Evolutionary conservation across 2,888 invertebrate genomes (phyloP), one percentile per base, ranked within the genome.

Genomic region (Netelia melanura): DNA sequence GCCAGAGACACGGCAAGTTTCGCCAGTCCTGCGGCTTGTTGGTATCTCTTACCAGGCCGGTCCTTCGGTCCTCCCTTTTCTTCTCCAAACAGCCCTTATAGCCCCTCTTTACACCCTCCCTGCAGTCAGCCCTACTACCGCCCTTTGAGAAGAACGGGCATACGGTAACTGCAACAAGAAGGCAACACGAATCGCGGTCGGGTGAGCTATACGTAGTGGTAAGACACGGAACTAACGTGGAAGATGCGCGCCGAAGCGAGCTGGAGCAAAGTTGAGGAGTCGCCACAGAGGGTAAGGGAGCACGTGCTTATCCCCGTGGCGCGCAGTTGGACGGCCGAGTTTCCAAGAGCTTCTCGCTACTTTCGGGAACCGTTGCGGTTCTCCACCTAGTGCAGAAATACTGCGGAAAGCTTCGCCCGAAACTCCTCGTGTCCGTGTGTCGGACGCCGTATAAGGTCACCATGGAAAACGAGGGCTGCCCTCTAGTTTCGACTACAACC

Each of bases 1-100:
- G 74, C 67, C 74, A 79, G 79, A 86, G 86, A 77, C 70, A 81
- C 82, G 70, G 79, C 76, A 80, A 85, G 85, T 85, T 85, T 83
- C 56, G 76, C 83, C 71, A 72, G 80, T 83, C 80, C 80, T 85
- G 83, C 14, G 85, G 85, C 79, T 85, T 80, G 85, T 77, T 83
- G 85, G 67, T 80, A 85, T 85, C 82, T 81, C 78, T 68, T 79
- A 61, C 75, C 68, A 71, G 68, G 48, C 76, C 25, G 9, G 65
- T 52, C 30, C 67, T 75, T 62, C 38, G 11, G 54, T 43, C n/a
- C 25, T 65, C 61, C 14, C 38, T 30, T 71, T n/a, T 23, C 68
- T 61, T 38, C 30, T 64, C 38, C 76, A 23, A 44, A 25, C 54
- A 62, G 65, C 80, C n/a, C 62, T 62, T 30, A n/a, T 30, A 17